Conservation (phyloP, 2,113 vertebrate genomes). For the Bubo blakistoni region DNA sequence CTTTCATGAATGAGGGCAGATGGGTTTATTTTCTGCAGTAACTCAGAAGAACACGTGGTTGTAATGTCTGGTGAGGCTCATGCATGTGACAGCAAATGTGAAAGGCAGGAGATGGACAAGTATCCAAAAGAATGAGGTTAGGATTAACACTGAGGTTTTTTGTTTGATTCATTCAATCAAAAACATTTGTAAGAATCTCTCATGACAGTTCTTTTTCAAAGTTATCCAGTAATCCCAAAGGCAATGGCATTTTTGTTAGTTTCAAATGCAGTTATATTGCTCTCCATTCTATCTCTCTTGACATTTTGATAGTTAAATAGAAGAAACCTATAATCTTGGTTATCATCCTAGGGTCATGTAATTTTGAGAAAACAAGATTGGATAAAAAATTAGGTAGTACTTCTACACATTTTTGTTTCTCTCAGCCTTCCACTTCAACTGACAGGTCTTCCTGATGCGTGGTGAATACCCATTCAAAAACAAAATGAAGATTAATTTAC, state of each 20-base stretch:
- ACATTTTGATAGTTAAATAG: conserved; percentile 27
- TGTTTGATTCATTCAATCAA: neutral
- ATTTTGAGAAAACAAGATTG: conserved; percentile 19
- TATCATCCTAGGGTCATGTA: neutral
- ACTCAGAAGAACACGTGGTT: neutral
- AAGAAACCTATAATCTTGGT: neutral
- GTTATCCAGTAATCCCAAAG: neutral
- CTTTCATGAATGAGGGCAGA: neutral
- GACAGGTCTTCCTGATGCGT: neutral
- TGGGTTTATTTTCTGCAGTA: neutral
- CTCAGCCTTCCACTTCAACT: neutral
- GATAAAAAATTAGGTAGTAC: neutral
- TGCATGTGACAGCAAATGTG: neutral
- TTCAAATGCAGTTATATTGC: conserved; percentile 6
- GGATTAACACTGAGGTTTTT: neutral
- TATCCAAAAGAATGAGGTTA: neutral
- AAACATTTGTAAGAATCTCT: neutral
- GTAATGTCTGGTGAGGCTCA: neutral
- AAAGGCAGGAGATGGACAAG: neutral
- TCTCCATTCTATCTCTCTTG: neutral
- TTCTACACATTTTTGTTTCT: neutral
- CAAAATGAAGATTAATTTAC: conserved; percentile 11
- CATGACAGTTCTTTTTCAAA: conserved; percentile 9
- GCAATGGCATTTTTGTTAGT: conserved; percentile 13
- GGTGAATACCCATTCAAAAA: neutral